phyloP scores from a whole-genome alignment of 2,797 vertebrate species.

The Microctenopoma lineatum region DNA sequence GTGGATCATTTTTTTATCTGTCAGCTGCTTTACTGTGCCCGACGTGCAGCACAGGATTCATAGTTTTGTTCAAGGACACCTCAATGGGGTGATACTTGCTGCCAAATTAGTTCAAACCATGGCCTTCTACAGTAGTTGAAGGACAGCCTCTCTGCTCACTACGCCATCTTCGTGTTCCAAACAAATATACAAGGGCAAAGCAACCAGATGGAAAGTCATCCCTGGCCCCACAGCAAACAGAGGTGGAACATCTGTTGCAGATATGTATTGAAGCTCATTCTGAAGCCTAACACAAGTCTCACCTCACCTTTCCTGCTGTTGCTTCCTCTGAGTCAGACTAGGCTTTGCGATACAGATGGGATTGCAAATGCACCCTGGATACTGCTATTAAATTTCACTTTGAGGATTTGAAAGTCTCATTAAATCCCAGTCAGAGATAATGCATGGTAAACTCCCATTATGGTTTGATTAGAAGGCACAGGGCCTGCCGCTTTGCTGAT shows the following conservation, averaged over 20 bases:
- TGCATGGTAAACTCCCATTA: constrained; percentile 65
- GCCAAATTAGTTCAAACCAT: constrained; percentile 41
- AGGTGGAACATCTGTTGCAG: constrained; percentile 64
- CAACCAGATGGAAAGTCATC: constrained; percentile 58
- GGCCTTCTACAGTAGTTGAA: constrained; percentile 40
- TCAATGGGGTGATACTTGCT: constrained; percentile 37
- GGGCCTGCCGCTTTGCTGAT: constrained; percentile 60
- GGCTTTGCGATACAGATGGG: constrained; percentile 45
- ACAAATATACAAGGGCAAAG: constrained; percentile 64
- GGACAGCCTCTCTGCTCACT: constrained; percentile 41
- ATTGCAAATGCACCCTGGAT: constrained; percentile 52
- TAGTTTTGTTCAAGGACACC: constrained; percentile 62
- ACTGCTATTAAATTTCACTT: constrained; percentile 69
- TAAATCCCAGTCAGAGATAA: constrained; percentile 70
- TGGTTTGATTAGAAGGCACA: constrained; percentile 68
- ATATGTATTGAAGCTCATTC: constrained; percentile 42
- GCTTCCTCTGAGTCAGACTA: constrained; percentile 41
- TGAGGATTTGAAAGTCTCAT: constrained; percentile 70
- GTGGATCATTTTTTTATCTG: neutral
- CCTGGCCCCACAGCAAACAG: constrained; percentile 42
- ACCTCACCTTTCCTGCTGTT: constrained; percentile 44
- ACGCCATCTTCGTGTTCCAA: constrained; percentile 42
- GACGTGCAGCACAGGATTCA: constrained; percentile 21
- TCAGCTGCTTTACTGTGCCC: constrained; percentile 10
- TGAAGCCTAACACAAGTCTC: constrained; percentile 45